Conservation (phyloP, 2,888 invertebrate species). For the Scotopteryx bipunctaria region DNA sequence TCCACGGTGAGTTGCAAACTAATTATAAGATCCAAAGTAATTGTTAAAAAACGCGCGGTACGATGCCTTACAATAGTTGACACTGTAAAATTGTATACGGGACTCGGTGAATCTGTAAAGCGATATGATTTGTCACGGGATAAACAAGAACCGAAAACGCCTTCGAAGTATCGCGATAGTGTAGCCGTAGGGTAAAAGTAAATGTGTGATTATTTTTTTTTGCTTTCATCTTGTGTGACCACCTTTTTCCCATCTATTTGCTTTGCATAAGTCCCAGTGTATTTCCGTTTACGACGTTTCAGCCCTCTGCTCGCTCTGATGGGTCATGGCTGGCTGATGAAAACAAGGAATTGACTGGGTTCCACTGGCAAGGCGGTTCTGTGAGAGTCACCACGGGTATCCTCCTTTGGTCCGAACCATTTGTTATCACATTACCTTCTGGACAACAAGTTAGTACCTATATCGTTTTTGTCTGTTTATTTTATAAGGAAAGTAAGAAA, state of each 20-base stretch:
- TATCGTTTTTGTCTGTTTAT: neutral
- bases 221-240: no score
- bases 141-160: no score
- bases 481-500: neutral
- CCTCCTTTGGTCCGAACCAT: constrained; percentile 46
- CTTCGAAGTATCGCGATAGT: no score
- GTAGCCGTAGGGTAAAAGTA: no score
- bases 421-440: constrained; percentile 53
- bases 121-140: no score
- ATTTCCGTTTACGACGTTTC: no score
- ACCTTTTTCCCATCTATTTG: neutral
- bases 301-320: constrained; percentile 27
- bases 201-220: no score
- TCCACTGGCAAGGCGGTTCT: constrained; percentile 94
- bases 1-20: constrained; percentile 32
- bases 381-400: constrained; percentile 26
- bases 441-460: constrained; percentile 69
- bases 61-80: no score
- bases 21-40: neutral
- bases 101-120: no score
- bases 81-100: no score
- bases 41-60: no score
- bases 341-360: constrained; percentile 81
- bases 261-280: neutral
- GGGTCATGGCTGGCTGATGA: constrained; percentile 30